A percentile compares a stretch with the other conserved stretches of the same genome.
These are phyloP conservation scores for Adelosebastes latens DNA, from an alignment of 2,797 vertebrate species.

Conservation along the genomic window DNA sequence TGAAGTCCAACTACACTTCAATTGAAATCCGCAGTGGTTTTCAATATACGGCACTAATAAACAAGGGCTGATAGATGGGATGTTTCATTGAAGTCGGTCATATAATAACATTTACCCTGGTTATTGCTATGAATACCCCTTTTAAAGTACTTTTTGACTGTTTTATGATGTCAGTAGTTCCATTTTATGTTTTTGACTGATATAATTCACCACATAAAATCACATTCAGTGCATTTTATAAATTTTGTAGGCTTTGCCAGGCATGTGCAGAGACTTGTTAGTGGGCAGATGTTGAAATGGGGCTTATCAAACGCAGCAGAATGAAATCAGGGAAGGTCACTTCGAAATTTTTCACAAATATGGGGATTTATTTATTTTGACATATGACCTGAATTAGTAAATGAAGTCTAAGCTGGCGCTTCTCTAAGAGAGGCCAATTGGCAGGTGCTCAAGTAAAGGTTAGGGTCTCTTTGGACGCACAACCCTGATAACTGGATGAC, in stretches of 20 bases:
- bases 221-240: neutral
- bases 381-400: slow-evolving; percentile 36
- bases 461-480: neutral
- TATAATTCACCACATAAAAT: slow-evolving; percentile 7
- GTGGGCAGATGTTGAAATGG: neutral
- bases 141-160: neutral
- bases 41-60: neutral
- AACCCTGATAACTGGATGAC: neutral
- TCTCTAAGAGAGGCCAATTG: slow-evolving; percentile 21
- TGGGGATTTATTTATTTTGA: slow-evolving; percentile 29
- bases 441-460: slow-evolving; percentile 42
- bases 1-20: slow-evolving; percentile 38
- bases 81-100: neutral
- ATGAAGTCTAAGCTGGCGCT: slow-evolving; percentile 14
- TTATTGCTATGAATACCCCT: neutral
- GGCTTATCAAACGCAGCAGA: neutral
- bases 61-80: neutral
- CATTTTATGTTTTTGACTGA: slow-evolving; percentile 1
- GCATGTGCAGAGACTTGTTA: neutral
- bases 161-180: neutral
- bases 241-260: neutral
- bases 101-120: neutral
- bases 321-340: neutral
- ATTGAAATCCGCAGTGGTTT: slow-evolving; percentile 7
- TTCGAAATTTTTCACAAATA: slow-evolving; percentile 4